Base-by-base conservation (phyloP, 2,888 invertebrate species). In the Diloba caeruleocephala region DNA sequence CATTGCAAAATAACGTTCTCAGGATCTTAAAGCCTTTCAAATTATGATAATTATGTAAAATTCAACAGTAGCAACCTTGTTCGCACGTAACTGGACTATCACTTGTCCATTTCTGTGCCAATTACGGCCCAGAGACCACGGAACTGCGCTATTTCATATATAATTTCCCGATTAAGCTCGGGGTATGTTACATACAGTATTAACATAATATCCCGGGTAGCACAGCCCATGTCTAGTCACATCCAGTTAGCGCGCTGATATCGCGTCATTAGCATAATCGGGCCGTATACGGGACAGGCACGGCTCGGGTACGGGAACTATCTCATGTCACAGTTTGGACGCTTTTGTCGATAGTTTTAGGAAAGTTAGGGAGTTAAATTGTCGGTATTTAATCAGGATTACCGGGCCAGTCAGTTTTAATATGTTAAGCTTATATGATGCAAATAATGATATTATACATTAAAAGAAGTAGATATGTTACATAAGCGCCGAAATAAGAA, bases 191-290 rank as follows among this genome's bases (percentile, higher is more conserved):
- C 31, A 34, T 48, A 56, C 60, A 46, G 55, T 37, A 68, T 74
- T 70, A 54, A 37, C 46, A 38, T 66, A 66, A 31, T 21, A 21
- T 21, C 5, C 21, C 21, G 21, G 21, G 21, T 21, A 21, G 21
- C 21, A 21, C 1, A 7, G 7, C 21, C 12, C 48, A 45, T 29
- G 14, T 44, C 17, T 41, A 50, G 37, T 41, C 38, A 49, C 32
- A 68, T 66, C 72, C 69, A 71, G 74, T 71, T 71, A 75, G 51
- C 21, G 21, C 5, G 56, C 58, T 65, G 68, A 76, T 78, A 78
- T 71, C 62, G 54, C 53, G 52, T 58, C 62, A 76, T 80, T 80
- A 71, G 65, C 81, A 74, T 80, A 79, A 79, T 79, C 71, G 60
- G 61, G 53, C 56, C 57, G 38, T 58, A 44, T 58, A 54, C 59